Percentiles rank a stretch among this genome's conserved stretches.
These are phyloP conservation scores for Lindbergichthys nudifrons DNA, from an alignment of 2,797 vertebrate genomes.

Conservation along the genomic window DNA sequence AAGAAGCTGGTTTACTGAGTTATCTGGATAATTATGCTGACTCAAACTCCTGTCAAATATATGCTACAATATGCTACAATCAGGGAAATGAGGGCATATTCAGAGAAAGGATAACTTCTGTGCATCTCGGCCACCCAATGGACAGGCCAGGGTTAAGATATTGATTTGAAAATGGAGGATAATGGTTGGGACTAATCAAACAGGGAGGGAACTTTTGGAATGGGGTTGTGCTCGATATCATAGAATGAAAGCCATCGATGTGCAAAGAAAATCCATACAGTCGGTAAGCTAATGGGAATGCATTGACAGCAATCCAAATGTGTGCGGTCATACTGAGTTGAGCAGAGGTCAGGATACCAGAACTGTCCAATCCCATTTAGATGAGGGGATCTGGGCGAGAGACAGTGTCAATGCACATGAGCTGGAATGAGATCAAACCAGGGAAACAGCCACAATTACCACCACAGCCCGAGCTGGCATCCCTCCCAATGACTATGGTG, in stretches of 20 bases:
- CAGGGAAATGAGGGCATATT: conserved; percentile 1
- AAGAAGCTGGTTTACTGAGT: conserved; percentile 13
- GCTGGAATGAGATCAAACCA: conserved; percentile 62
- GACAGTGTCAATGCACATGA: conserved; percentile 51
- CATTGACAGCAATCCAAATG: conserved; percentile 41
- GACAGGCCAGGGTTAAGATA: conserved; percentile 51
- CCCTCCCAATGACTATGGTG: conserved; percentile 45
- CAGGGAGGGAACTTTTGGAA: conserved; percentile 36
- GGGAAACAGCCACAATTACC: conserved; percentile 59
- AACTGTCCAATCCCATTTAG: conserved; percentile 57
- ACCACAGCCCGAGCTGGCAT: conserved; percentile 56
- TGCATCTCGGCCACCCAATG: conserved; percentile 11
- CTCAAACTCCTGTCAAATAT: conserved; percentile 9
- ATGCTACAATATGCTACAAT: not conserved
- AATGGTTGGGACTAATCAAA: conserved; percentile 73
- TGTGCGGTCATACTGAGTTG: conserved; percentile 39
- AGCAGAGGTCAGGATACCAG: conserved; percentile 52
- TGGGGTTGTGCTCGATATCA: conserved; percentile 37
- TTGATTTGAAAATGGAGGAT: conserved; percentile 72
- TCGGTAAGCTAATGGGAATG: conserved; percentile 55
- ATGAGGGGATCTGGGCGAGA: conserved; percentile 34
- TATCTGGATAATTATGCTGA: conserved; percentile 19
- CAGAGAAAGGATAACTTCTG: not conserved
- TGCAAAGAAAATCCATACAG: conserved; percentile 70
- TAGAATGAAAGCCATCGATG: conserved; percentile 61